Conservation (phyloP, 2,797 vertebrate species). For the Poliocrania exsul region DNA sequence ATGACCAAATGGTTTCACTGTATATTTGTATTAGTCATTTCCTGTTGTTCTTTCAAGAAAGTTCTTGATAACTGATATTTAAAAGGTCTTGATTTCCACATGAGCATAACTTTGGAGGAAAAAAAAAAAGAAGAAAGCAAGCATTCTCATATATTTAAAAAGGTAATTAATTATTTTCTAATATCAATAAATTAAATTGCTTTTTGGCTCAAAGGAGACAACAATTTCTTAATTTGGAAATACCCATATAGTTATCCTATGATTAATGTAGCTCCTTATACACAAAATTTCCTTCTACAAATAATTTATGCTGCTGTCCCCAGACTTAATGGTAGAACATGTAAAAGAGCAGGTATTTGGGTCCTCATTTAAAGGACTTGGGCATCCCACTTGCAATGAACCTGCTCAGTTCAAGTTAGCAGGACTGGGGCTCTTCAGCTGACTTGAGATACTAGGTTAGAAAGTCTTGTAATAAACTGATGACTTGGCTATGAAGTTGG, state of each 20-base stretch:
- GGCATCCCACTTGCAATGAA: neutral
- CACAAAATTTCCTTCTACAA: neutral
- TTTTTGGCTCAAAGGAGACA: neutral
- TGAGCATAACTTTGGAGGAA: neutral
- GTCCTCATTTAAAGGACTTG: neutral
- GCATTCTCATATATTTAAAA: neutral
- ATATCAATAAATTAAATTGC: neutral
- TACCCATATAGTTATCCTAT: neutral
- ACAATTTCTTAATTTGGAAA: neutral
- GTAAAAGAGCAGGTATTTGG: neutral
- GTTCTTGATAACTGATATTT: slow-evolving; percentile 47
- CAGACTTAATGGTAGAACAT: neutral
- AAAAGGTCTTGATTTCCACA: slow-evolving; percentile 53
- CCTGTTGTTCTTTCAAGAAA: slow-evolving; percentile 64
- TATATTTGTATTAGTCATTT: slow-evolving; percentile 69
- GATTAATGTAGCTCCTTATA: neutral
- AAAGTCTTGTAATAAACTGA: neutral
- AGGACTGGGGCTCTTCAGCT: neutral
- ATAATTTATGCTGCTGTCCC: neutral
- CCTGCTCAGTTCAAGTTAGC: neutral
- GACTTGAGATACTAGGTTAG: neutral
- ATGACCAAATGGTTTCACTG: slow-evolving; percentile 1
- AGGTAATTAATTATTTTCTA: neutral
- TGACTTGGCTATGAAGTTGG: neutral
- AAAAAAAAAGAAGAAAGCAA: neutral